These are phyloP conservation scores for Lepidonotus clava DNA, from an alignment of 2,888 invertebrate species.

Conservation along the genomic window DNA sequence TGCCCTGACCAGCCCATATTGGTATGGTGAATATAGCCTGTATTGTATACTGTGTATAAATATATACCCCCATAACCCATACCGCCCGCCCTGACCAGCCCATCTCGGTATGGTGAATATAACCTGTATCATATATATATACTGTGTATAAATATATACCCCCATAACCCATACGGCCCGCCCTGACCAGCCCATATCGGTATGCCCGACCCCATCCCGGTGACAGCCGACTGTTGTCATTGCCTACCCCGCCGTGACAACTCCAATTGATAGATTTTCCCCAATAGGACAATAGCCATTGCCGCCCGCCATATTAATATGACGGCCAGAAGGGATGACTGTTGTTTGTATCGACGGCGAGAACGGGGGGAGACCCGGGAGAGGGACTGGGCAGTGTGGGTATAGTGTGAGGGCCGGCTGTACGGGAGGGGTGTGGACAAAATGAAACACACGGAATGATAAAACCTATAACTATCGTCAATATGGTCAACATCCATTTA, in stretches of 20 bases:
- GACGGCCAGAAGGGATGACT: not conserved
- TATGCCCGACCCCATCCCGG: not conserved
- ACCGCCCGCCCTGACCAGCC: too few species aligned
- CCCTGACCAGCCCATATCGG: conserved; percentile 8
- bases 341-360: not conserved
- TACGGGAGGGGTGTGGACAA: not conserved
- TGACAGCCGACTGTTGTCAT: conserved; percentile 54
- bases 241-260: conserved; percentile 47
- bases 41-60: too few species aligned
- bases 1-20: too few species aligned
- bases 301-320: conserved; percentile 12
- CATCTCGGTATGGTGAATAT: too few species aligned
- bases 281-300: conserved; percentile 51
- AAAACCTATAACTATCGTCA: too few species aligned
- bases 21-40: too few species aligned
- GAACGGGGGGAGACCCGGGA: not conserved
- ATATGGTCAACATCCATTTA: too few species aligned
- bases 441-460: too few species aligned
- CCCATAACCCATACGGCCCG: too few species aligned
- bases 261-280: conserved; percentile 54
- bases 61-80: too few species aligned
- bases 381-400: not conserved
- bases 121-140: too few species aligned
- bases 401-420: not conserved
- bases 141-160: too few species aligned